Evolutionary conservation across 2,888 invertebrate species (phyloP), one percentile per base, ranked within the genome.

Genomic region (Pseudococcus viburni): DNA sequence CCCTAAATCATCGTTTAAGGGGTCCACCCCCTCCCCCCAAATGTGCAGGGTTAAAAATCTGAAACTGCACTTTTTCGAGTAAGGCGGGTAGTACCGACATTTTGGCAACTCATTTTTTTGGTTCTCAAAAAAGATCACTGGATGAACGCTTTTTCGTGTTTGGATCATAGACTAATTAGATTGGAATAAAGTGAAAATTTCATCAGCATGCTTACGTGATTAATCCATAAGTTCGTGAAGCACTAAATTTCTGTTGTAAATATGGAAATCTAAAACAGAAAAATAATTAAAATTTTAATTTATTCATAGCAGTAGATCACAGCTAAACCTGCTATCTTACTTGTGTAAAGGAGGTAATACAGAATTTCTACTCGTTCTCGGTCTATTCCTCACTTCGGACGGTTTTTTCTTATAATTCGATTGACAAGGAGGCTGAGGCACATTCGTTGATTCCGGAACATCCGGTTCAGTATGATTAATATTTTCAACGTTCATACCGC

Each of bases 311-410:
- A 3, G n/a, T 6, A 59, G 9, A 19, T 22, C 15, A 64, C 6
- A 22, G 22, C 9, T 80, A 39, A 19, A 46, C 15, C 19, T 73
- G 11, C n/a, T 4, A 59, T 59, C 88, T 88, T 88, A 88, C 88
- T 88, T 80, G 39, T 80, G 80, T 80, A 88, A 80, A 2, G 88
- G 88, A 48, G 88, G 88, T 55, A 88, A 39, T n/a, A 88, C 83
- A 2, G 77, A 48, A 55, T 55, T 55, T 19, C 26, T 85, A 39
- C 11, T 88, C 11, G 51, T n/a, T 83, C 88, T 19, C 39, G 73
- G 51, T 59, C 80, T 46, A 48, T 51, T 80, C 83, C n/a, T 88
- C 19, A 77, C 51, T 42, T 88, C 87, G 6, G 48, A 77, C 9
- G 64, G 64, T 59, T 88, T 88, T 51, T 55, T 88, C 77, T 88